Evolutionary conservation across 2,888 invertebrate genomes (phyloP), one percentile per base, ranked within the genome.

Genomic region (Drosophila atroscutellata): DNA sequence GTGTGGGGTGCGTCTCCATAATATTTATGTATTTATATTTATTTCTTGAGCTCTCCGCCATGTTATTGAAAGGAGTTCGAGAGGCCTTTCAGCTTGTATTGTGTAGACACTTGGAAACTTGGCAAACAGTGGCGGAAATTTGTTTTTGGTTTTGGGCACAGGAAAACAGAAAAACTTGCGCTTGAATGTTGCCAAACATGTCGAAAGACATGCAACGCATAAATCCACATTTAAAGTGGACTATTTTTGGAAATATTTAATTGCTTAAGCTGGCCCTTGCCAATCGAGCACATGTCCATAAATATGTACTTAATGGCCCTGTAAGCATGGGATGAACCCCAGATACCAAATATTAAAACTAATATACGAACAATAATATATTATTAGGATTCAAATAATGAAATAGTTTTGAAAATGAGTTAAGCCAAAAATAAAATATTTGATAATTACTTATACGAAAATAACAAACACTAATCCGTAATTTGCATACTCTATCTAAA

Each of bases 31-130:
- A 72, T 73, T 83, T 87, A 59, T 74, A 57, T 79, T 75, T 75
- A 72, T 84, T 84, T 75, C 69, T 84, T 67, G 66, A 80, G 69
- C 20, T 63, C 58, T 49, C 50, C 30, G 64, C 62, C 60, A 63
- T 77, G 70, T 70, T 81, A 89, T 89, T 89, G 88, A 87, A 84
- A 89, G 85, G 82, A 89, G 80, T 89, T 85, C 80, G 74, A 87
- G 72, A 73, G 75, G 65, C 76, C 54, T 75, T 75, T 67, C 57
- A 68, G 47, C 45, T 30, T 39, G 50, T 39, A 51, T 60, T 63
- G 57, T 55, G 55, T 49, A 42, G 49, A 67, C 47, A 72, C 69
- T 67, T 56, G 70, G 3, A 75, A 79, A 84, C 72, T 85, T 85
- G 85, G 85, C 85, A 89, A 72, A 47, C 80, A 68, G 56, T 37